Conservation (phyloP, 64 coral and sea anemone genomes). For the Astreopora myriophthalma region DNA sequence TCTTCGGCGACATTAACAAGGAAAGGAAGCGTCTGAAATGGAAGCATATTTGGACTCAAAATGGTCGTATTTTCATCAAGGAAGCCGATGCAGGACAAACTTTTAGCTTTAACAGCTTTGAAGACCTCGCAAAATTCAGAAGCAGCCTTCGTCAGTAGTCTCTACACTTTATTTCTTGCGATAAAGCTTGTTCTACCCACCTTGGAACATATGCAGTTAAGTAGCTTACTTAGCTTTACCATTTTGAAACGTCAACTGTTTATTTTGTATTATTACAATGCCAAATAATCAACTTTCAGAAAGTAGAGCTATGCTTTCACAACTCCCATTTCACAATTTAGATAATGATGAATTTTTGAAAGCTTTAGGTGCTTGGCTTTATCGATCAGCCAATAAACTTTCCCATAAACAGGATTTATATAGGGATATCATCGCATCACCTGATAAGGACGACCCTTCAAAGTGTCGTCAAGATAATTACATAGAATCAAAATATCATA, state of each 20-base stretch:
- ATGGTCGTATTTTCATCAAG: slow-evolving; percentile 52
- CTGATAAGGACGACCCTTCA: background rate
- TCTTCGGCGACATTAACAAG: slow-evolving; percentile 58
- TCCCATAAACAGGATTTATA: slow-evolving; percentile 21
- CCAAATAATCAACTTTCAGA: background rate
- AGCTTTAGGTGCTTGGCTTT: slow-evolving; percentile 10
- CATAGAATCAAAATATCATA: background rate
- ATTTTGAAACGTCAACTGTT: background rate
- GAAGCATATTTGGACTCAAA: slow-evolving; percentile 64
- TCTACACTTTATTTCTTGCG: background rate
- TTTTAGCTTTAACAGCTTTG: background rate
- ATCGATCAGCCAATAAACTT: background rate
- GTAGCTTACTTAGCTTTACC: background rate
- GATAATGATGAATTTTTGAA: background rate
- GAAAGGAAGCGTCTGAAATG: slow-evolving; percentile 12
- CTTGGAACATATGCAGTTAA: background rate
- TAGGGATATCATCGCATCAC: slow-evolving; percentile 27
- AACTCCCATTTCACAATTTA: slow-evolving; percentile 4
- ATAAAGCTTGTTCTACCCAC: too few species aligned
- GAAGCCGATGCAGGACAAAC: background rate
- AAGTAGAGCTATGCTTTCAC: background rate
- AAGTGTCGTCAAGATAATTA: slow-evolving; percentile 26
- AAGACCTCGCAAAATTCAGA: slow-evolving; percentile 5
- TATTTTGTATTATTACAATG: background rate
- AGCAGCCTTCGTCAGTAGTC: background rate